A percentile compares a stretch with the other conserved stretches of the same genome.
Evolutionary conservation across 2,888 invertebrate genomes (phyloP).

Genomic region (Pyrochroa serraticornis): DNA sequence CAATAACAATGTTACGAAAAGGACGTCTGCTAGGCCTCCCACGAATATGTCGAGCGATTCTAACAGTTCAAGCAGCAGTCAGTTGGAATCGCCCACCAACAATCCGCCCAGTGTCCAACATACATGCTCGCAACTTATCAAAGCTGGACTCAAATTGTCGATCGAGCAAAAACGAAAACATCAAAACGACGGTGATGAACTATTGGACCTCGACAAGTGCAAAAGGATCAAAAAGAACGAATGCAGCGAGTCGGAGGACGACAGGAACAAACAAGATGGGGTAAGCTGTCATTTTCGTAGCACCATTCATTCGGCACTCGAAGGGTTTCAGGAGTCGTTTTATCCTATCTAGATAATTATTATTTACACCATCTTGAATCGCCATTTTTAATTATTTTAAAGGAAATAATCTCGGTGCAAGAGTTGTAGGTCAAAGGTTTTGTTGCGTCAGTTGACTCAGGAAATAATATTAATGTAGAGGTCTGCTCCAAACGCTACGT

Average conservation of each 20-base stretch:
- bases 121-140: conserved; percentile 89
- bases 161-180: conserved; percentile 86
- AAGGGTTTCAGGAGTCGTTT: too few relatives aligned
- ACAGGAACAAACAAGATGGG: conserved; percentile 55
- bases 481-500: too few relatives aligned
- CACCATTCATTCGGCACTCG: too few relatives aligned
- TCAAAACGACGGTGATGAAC: conserved; percentile 69
- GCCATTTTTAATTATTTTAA: too few relatives aligned
- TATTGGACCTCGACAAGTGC: conserved; percentile 56
- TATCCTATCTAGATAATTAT: too few relatives aligned
- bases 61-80: conserved; percentile 54
- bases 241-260: conserved; percentile 61
- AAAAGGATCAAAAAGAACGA: conserved; percentile 59
- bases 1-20: conserved; percentile 53
- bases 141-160: conserved; percentile 87
- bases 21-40: conserved; percentile 31
- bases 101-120: conserved; percentile 69
- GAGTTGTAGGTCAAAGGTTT: too few relatives aligned
- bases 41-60: conserved; percentile 56
- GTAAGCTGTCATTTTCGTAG: conserved; percentile 46
- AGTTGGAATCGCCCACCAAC: conserved; percentile 55
- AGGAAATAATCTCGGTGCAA: too few relatives aligned
- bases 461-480: too few relatives aligned
- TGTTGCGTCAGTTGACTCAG: too few relatives aligned
- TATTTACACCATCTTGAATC: too few relatives aligned